Evolutionary conservation across 2,113 vertebrate species (phyloP).

Genomic region (Anguilla japonica): DNA sequence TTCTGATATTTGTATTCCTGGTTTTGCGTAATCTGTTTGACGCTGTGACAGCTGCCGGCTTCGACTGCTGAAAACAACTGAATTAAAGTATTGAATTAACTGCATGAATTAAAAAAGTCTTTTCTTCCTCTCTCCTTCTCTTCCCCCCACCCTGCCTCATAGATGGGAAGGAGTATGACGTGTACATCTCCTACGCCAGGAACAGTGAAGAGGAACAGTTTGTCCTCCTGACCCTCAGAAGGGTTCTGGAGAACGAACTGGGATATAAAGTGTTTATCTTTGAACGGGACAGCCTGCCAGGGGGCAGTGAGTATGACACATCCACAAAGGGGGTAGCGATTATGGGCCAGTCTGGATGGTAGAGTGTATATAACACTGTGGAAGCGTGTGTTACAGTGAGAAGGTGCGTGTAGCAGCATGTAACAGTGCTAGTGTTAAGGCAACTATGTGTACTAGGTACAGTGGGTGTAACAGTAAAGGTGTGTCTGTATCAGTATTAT

Average conservation of each 20-base stretch:
- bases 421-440: neutral
- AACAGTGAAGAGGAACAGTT: conserved; percentile 92
- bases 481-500: neutral
- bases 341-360: neutral
- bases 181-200: conserved; percentile 93
- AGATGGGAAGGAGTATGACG: conserved; percentile 94
- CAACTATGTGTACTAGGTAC: neutral
- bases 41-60: too few relatives aligned
- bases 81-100: too few relatives aligned
- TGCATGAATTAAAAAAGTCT: too few relatives aligned
- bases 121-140: neutral
- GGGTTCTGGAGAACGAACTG: conserved; percentile 88
- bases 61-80: too few relatives aligned
- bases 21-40: too few relatives aligned
- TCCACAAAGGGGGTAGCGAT: too few relatives aligned
- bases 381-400: neutral
- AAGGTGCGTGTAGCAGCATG: neutral
- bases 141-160: neutral
- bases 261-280: conserved; percentile 95
- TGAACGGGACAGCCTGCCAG: conserved; percentile 93
- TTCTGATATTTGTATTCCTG: conserved; percentile 16
- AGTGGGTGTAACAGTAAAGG: neutral
- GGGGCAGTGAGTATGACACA: conserved; percentile 85
- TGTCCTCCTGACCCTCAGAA: conserved; percentile 81
- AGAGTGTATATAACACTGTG: too few relatives aligned